phyloP scores from a whole-genome alignment of 2,113 vertebrate species.

The Mellivora capensis region DNA sequence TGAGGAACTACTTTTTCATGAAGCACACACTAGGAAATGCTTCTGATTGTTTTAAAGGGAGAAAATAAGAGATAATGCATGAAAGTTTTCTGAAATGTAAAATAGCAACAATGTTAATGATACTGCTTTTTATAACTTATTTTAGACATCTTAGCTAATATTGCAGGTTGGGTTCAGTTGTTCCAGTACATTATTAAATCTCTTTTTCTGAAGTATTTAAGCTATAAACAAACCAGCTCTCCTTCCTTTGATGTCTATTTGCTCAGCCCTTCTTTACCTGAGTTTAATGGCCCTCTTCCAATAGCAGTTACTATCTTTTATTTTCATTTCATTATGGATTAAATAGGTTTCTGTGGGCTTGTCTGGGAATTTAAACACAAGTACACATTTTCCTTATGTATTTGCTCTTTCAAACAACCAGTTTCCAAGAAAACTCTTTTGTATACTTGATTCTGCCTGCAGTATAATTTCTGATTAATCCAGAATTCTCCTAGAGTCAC shows the following conservation, averaged over 20 bases:
- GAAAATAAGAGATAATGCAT: background rate
- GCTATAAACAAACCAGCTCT: background rate
- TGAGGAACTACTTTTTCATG: background rate
- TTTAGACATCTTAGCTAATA: background rate
- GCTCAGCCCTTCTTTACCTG: background rate
- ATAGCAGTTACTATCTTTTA: background rate
- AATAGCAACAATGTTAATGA: background rate
- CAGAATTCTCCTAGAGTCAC: background rate
- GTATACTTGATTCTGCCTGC: background rate
- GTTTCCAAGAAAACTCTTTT: constrained; percentile 3
- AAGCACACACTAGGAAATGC: background rate
- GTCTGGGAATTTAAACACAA: background rate
- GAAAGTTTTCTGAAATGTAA: background rate
- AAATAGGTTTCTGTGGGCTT: background rate
- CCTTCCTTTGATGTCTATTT: background rate
- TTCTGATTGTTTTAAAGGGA: background rate
- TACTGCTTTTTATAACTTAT: background rate
- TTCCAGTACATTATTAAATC: background rate
- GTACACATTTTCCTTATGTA: background rate
- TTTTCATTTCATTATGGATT: background rate
- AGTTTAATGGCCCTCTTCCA: background rate
- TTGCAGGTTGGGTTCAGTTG: background rate
- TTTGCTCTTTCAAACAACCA: background rate
- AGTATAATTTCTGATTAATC: constrained; percentile 19
- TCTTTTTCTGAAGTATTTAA: background rate